Percentiles rank a stretch among this genome's conserved stretches.
These are phyloP conservation scores for Panulirus ornatus DNA, from an alignment of 1,140 invertebrate genomes.

Conservation along the genomic window DNA sequence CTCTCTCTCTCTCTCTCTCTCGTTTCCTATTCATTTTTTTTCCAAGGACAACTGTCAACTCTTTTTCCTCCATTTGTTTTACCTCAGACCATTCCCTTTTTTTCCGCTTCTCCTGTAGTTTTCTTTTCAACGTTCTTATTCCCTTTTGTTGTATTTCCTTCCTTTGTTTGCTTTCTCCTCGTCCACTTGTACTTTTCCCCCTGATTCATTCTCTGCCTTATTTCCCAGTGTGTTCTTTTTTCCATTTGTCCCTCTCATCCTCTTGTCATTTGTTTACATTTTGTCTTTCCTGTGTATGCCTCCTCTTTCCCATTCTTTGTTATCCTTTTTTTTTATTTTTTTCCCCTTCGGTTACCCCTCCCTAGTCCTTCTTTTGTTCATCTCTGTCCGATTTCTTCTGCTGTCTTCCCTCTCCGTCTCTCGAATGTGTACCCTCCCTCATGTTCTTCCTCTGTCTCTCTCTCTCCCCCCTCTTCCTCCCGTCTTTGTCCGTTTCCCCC, in stretches of 20 bases:
- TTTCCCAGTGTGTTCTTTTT: background rate
- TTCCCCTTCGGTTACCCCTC: background rate
- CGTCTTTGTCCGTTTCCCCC: background rate
- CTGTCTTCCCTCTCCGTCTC: background rate
- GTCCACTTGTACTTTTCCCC: too few species aligned
- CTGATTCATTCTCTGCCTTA: background rate
- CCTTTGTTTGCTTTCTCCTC: background rate
- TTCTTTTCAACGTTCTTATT: background rate
- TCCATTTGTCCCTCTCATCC: background rate
- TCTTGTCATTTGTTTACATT: background rate
- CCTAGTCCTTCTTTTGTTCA: background rate
- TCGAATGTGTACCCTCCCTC: background rate
- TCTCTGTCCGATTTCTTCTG: background rate
- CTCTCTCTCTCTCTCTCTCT: slow-evolving; percentile 19
- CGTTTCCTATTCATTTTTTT: background rate
- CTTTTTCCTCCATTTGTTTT: background rate
- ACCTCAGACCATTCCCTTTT: background rate
- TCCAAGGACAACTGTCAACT: background rate
- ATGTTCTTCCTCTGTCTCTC: background rate
- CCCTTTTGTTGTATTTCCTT: background rate
- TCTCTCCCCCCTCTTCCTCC: background rate
- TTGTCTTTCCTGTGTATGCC: background rate
- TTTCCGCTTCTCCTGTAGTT: background rate
- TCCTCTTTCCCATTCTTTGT: background rate
- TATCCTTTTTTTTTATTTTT: background rate